Conservation (phyloP, 2,797 vertebrate genomes). For the Poeciliopsis infans region DNA sequence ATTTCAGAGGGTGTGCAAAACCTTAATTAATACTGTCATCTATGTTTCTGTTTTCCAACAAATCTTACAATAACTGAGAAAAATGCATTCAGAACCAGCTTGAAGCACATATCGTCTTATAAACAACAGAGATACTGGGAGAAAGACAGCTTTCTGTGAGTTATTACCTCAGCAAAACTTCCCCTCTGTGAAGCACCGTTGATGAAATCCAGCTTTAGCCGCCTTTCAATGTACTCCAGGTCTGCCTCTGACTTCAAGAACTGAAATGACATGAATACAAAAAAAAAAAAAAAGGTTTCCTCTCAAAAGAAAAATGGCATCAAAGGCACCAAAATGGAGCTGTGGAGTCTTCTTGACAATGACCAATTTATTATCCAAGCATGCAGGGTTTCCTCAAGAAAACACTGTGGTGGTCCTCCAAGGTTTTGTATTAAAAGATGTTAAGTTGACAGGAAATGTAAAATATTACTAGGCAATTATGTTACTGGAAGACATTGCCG, state of each 20-base stretch:
- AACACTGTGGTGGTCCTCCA: no score
- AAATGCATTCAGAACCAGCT: background rate
- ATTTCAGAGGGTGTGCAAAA: background rate
- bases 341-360: background rate
- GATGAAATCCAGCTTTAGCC: constrained; percentile 89
- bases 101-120: background rate
- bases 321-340: background rate
- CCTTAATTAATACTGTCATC: background rate
- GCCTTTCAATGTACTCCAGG: constrained; percentile 91
- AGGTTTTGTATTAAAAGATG: no score
- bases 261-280: constrained; percentile 77
- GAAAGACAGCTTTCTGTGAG: background rate
- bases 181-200: constrained; percentile 77
- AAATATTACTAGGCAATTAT: no score
- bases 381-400: background rate
- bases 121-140: background rate
- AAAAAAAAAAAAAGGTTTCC: background rate
- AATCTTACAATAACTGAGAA: background rate
- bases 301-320: background rate
- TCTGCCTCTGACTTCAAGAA: constrained; percentile 95
- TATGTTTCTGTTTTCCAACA: background rate
- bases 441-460: no score
- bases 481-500: no score
- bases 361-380: background rate
- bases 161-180: constrained; percentile 78